Evolutionary conservation across 2,797 vertebrate genomes (phyloP).

Genomic region (Potorous gilbertii): DNA sequence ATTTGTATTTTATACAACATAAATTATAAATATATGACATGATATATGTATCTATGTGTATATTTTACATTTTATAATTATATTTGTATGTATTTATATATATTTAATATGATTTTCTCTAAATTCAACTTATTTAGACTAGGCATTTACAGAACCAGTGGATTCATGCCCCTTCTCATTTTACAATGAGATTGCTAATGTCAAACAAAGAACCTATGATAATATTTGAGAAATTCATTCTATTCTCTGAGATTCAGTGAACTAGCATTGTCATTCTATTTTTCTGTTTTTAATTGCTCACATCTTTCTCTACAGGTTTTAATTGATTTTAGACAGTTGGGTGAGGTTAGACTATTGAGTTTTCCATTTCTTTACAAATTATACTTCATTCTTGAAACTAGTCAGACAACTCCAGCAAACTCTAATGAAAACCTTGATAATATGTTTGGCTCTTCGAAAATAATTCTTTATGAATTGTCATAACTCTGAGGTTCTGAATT

Average conservation of each 20-base stretch:
- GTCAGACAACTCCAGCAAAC: not conserved
- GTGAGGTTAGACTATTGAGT: not conserved
- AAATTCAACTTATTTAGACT: constrained; percentile 29
- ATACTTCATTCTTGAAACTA: constrained; percentile 5
- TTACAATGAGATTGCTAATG: not conserved
- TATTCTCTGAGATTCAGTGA: constrained; percentile 27
- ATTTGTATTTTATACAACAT: no score
- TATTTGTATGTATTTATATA: not conserved
- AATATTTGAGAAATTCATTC: constrained; percentile 23
- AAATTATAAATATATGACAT: no score
- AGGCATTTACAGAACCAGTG: not conserved
- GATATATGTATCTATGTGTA: no score
- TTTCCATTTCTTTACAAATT: constrained; percentile 37
- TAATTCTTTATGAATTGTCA: not conserved
- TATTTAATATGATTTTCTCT: not conserved
- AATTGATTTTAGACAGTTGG: constrained; percentile 12
- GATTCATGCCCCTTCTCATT: constrained; percentile 7
- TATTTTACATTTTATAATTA: not conserved
- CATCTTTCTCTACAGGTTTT: constrained; percentile 13
- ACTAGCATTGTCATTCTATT: constrained; percentile 29
- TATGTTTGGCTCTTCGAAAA: not conserved
- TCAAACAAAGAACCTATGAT: constrained; percentile 10
- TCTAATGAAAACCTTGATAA: not conserved
- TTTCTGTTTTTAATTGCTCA: not conserved
- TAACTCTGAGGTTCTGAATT: not conserved